Evolutionary conservation across 2,113 vertebrate species (phyloP).

Genomic region (Typhlomys cinereus): DNA sequence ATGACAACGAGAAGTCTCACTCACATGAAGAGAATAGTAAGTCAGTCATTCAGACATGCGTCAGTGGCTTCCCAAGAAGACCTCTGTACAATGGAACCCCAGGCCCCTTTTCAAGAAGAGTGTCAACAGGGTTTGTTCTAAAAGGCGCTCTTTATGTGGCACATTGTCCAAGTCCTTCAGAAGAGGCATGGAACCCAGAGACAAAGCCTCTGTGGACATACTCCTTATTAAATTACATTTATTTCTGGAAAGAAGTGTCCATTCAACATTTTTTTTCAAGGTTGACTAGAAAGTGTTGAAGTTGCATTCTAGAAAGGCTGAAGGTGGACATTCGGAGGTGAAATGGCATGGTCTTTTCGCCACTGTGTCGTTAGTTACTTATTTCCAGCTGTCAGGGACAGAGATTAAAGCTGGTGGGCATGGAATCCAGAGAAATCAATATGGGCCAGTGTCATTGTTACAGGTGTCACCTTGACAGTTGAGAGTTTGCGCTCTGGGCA

Average conservation of each 20-base stretch:
- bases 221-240: constrained; percentile 8
- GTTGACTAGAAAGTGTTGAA: background rate
- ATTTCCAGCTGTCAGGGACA: background rate
- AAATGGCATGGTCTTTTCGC: background rate
- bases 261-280: constrained; percentile 59
- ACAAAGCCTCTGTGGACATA: background rate
- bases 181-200: constrained; percentile 8
- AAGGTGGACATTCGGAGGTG: background rate
- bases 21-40: constrained; percentile 55
- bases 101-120: constrained; percentile 4
- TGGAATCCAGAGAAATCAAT: background rate
- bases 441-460: background rate
- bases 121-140: background rate
- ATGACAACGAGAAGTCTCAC: constrained; percentile 68
- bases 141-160: background rate
- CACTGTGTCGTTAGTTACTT: background rate
- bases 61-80: constrained; percentile 27
- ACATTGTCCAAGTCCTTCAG: background rate
- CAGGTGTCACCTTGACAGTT: too few relatives aligned
- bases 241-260: constrained; percentile 56
- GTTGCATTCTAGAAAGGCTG: constrained; percentile 40
- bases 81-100: constrained; percentile 38
- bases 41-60: constrained; percentile 34
- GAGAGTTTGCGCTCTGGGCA: too few relatives aligned
- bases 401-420: background rate